Evolutionary conservation across 2,113 vertebrate genomes (phyloP), one percentile per base, ranked within the genome.

Genomic region (Protobothrops flavoviridis): DNA sequence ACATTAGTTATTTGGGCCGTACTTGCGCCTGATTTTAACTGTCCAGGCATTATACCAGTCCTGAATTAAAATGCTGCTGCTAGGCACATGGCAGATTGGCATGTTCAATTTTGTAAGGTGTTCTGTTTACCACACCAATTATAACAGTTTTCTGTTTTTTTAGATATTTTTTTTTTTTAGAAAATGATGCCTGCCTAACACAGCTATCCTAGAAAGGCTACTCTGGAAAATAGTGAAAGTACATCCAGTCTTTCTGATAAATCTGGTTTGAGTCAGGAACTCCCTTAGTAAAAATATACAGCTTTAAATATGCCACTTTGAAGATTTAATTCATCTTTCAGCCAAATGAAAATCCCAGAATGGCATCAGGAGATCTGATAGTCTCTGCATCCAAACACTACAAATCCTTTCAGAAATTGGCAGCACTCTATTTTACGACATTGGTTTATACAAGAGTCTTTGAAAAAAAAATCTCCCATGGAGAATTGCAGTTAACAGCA

Each of bases 361-460:
- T 8, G 33, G 43, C 9, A 94, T 56, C 39, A n/a, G 0, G 10
- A 17, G 90, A 7, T 39, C 61, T 87, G 93, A 93, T 0, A 48
- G 56, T 93, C 92, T 29, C 23, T 94, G 90, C 91, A 94, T 95
- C 91, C 74, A 90, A 85, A 94, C 87, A 69, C 39, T 4, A 26
- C 52, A 45, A 29, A 90, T 12, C 2, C 17, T 85, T 94, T 43
- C 13, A 53, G 91, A 59, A 90, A 5, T 1, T 3, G 61, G 92
- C 45, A n/a, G 33, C 24, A 52, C 56, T 39, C 88, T 24, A 3
- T 2, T n/a, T 9, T 91, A 53, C 15, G 85, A 23, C 50, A 69
- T n/a, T 69, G 29, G 12, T 92, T 91, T 43, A 57, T 92, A 57
- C 89, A 81, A 91, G 93, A 90, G 61, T 39, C 15, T 92, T 92